Evolutionary conservation across 2,113 vertebrate species (phyloP).

Genomic region (Amphiprion ocellaris): DNA sequence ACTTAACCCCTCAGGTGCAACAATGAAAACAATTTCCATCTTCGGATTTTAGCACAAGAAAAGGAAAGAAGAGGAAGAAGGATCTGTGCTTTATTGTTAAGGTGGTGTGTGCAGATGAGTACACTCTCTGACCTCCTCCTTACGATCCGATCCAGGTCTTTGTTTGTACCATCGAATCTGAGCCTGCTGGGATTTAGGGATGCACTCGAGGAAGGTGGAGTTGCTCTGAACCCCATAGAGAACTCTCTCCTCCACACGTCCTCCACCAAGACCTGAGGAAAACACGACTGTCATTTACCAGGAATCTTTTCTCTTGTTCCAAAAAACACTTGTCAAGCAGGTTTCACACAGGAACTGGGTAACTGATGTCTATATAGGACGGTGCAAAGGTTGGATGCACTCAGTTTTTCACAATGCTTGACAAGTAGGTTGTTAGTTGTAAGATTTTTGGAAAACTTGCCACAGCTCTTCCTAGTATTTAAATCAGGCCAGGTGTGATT

Average conservation of each 20-base stretch:
- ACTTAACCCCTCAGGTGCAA: conserved; percentile 1
- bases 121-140: conserved; percentile 90
- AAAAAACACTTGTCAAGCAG: background rate
- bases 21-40: background rate
- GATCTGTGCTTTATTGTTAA: background rate
- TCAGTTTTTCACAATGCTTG: background rate
- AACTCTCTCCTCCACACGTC: conserved; percentile 90
- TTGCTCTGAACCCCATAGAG: conserved; percentile 97
- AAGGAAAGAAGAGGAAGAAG: background rate
- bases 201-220: conserved; percentile 97
- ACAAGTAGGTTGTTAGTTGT: background rate
- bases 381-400: background rate
- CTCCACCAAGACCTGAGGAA: conserved; percentile 53
- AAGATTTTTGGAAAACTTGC: background rate
- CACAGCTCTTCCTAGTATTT: background rate
- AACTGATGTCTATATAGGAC: background rate
- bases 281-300: conserved; percentile 1
- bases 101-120: background rate
- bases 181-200: conserved; percentile 97
- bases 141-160: conserved; percentile 88
- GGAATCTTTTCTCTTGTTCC: background rate
- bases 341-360: background rate
- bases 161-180: conserved; percentile 94
- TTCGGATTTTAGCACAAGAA: background rate
- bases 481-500: background rate